Conservation (phyloP, 2,113 vertebrate species). For the Pagrus major region DNA sequence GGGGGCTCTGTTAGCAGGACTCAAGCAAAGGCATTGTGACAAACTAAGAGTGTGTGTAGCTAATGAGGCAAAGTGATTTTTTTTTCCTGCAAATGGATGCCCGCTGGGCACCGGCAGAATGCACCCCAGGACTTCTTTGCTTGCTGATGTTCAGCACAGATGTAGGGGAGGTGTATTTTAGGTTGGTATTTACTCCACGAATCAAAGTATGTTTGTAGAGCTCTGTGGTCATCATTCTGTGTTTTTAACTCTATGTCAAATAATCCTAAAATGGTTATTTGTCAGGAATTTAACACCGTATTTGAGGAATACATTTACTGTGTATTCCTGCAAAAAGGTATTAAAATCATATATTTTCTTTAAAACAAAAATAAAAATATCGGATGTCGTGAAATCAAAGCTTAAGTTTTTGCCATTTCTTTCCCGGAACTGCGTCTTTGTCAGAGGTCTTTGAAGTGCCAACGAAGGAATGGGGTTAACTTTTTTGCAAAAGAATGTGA, state of each 20-base stretch:
- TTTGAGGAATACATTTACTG: neutral
- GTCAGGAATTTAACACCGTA: neutral
- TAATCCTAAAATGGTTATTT: neutral
- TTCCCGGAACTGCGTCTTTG: constrained; percentile 37
- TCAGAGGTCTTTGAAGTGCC: constrained; percentile 77
- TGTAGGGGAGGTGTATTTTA: constrained; percentile 76
- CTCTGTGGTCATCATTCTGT: neutral
- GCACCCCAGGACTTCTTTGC: constrained; percentile 77
- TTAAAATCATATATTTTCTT: constrained; percentile 1
- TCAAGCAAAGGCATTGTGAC: constrained; percentile 82
- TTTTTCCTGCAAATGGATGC: constrained; percentile 74
- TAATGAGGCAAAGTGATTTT: constrained; percentile 86
- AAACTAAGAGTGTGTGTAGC: constrained; percentile 85
- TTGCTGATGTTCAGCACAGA: constrained; percentile 67
- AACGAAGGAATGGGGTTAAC: constrained; percentile 78
- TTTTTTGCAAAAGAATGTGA: constrained; percentile 81
- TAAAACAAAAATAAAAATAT: neutral
- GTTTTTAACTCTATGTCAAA: neutral
- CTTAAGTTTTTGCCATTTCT: neutral
- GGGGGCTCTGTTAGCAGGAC: constrained; percentile 83
- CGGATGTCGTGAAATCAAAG: constrained; percentile 3
- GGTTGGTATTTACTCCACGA: constrained; percentile 56
- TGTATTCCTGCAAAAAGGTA: too few relatives aligned
- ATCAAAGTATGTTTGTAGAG: constrained; percentile 26
- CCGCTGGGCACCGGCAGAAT: constrained; percentile 74